Conservation (phyloP, 1,140 invertebrate species). For the Triops cancriformis region DNA sequence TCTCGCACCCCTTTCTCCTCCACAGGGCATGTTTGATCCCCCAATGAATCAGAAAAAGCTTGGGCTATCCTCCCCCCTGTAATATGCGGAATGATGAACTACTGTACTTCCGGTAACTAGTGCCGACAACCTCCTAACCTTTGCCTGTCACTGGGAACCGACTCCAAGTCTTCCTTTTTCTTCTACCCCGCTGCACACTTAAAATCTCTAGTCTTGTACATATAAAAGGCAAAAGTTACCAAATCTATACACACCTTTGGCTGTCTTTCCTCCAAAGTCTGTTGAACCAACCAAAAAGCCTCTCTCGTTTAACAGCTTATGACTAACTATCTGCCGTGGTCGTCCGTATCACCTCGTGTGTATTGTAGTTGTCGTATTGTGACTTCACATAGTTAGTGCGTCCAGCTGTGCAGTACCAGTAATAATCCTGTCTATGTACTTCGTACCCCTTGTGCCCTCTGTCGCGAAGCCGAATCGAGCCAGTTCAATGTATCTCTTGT, state of each 20-base stretch:
- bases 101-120: neutral
- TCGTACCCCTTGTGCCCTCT: neutral
- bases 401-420: neutral
- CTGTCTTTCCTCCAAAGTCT: neutral
- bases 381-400: neutral
- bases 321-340: neutral
- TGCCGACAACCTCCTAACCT: neutral
- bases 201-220: neutral
- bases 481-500: neutral
- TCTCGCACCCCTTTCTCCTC: neutral
- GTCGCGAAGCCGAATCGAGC: neutral
- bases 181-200: neutral
- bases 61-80: neutral
- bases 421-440: neutral
- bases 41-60: neutral
- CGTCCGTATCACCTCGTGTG: neutral
- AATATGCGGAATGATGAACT: neutral
- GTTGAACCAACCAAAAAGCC: neutral
- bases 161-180: neutral
- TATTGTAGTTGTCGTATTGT: slow-evolving; percentile 10
- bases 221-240: neutral
- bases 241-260: neutral
- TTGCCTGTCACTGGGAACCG: neutral
- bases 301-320: neutral
- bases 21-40: neutral